Percentiles rank a stretch among this genome's conserved stretches.
Evolutionary conservation across 2,113 vertebrate genomes (phyloP).

Genomic region (Prinia subflava): DNA sequence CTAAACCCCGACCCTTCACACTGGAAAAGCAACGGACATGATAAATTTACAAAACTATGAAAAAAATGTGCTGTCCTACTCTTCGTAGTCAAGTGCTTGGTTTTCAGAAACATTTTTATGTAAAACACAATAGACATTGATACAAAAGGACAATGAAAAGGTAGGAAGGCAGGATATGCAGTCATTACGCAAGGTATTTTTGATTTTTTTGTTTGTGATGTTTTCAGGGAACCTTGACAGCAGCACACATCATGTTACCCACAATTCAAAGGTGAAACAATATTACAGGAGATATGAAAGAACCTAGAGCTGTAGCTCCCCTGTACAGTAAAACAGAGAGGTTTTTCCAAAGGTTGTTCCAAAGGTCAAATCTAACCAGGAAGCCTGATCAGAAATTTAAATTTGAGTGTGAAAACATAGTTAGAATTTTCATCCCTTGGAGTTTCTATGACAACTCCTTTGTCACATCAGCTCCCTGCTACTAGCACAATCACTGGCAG

Average conservation of each 20-base stretch:
- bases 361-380: neutral
- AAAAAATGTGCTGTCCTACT: neutral
- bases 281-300: neutral
- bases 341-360: neutral
- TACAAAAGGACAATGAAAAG: neutral
- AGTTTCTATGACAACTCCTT: constrained; percentile 32
- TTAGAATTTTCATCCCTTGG: neutral
- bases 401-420: neutral
- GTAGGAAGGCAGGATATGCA: neutral
- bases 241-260: neutral
- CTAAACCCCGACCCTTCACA: neutral
- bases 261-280: neutral
- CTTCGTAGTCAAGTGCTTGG: neutral
- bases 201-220: neutral
- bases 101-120: neutral
- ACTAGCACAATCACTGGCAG: neutral
- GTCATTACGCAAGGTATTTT: neutral
- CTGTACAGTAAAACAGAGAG: neutral
- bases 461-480: neutral
- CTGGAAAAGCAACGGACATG: neutral
- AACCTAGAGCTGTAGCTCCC: neutral
- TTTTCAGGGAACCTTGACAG: neutral
- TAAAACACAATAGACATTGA: neutral
- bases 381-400: neutral
- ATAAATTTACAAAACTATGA: neutral